These are phyloP conservation scores for Carcina quercana DNA, from an alignment of 2,888 invertebrate species.

Conservation along the genomic window DNA sequence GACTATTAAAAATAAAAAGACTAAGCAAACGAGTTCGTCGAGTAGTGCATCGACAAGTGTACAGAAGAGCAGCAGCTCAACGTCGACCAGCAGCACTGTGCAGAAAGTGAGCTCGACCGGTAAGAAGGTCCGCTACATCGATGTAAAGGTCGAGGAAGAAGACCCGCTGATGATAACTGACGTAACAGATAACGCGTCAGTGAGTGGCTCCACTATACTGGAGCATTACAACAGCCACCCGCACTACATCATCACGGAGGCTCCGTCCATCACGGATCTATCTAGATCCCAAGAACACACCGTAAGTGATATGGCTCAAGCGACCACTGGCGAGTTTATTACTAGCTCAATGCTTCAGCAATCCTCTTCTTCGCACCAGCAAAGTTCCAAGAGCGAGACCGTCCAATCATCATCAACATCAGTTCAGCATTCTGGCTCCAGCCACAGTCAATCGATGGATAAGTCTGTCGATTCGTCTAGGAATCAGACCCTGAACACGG, in stretches of 20 bases:
- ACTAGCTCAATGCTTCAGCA: slow-evolving; percentile 52
- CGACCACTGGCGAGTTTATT: slow-evolving; percentile 58
- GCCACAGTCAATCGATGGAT: slow-evolving; percentile 53
- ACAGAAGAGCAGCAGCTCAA: slow-evolving; percentile 58
- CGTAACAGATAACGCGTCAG: slow-evolving; percentile 61
- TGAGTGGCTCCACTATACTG: slow-evolving; percentile 63
- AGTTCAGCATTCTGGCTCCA: slow-evolving; percentile 52
- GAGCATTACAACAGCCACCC: slow-evolving; percentile 69
- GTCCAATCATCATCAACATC: slow-evolving; percentile 60
- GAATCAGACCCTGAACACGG: slow-evolving; percentile 60
- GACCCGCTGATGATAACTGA: slow-evolving; percentile 72
- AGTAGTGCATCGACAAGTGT: slow-evolving; percentile 63
- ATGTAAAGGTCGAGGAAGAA: slow-evolving; percentile 70
- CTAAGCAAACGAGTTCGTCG: slow-evolving; percentile 63
- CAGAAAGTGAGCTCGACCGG: slow-evolving; percentile 63
- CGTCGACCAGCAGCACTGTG: slow-evolving; percentile 54
- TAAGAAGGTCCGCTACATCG: slow-evolving; percentile 68
- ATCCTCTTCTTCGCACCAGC: slow-evolving; percentile 54
- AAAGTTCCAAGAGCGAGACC: slow-evolving; percentile 58
- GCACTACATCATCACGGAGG: slow-evolving; percentile 70
- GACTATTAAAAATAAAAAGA: slow-evolving; percentile 74
- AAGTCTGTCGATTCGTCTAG: slow-evolving; percentile 50
- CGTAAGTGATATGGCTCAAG: slow-evolving; percentile 61
- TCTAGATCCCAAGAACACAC: slow-evolving; percentile 53
- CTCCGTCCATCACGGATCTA: slow-evolving; percentile 62